Conservation (phyloP, 2,797 vertebrate species). For the Callimico goeldii region DNA sequence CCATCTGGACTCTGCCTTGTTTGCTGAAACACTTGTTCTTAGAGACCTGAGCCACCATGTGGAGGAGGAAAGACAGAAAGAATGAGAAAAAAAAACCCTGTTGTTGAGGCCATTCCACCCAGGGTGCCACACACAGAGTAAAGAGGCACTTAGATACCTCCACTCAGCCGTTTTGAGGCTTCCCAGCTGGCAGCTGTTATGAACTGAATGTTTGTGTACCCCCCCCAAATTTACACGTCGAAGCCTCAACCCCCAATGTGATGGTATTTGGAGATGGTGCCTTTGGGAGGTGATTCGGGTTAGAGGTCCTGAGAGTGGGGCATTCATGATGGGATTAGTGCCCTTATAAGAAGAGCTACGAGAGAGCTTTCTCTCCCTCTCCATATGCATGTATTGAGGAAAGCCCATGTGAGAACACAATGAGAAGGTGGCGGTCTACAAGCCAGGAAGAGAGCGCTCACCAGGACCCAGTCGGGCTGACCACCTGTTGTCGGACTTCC, state of each 20-base stretch:
- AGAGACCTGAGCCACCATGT: background rate
- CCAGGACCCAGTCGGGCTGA: background rate
- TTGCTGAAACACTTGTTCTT: background rate
- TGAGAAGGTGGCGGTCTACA: background rate
- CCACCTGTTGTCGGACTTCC: background rate
- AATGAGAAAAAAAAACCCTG: background rate
- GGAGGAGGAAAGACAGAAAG: background rate
- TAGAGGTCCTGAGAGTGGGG: background rate
- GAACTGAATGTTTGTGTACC: background rate
- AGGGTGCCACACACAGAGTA: background rate
- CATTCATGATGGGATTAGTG: background rate
- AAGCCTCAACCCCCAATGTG: background rate
- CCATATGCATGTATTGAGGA: background rate
- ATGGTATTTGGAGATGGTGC: background rate
- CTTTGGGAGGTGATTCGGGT: background rate
- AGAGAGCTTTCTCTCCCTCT: background rate
- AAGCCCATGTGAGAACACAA: background rate
- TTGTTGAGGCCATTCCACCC: background rate
- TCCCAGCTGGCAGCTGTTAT: background rate
- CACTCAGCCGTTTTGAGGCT: background rate
- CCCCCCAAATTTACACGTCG: background rate
- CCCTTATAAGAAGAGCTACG: background rate
- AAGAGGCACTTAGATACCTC: background rate
- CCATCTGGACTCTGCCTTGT: background rate
- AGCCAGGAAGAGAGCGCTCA: background rate